Percentiles rank a stretch among this genome's conserved stretches.
These are phyloP conservation scores for Oligia fasciuncula DNA, from an alignment of 2,888 invertebrate species.

Conservation along the genomic window DNA sequence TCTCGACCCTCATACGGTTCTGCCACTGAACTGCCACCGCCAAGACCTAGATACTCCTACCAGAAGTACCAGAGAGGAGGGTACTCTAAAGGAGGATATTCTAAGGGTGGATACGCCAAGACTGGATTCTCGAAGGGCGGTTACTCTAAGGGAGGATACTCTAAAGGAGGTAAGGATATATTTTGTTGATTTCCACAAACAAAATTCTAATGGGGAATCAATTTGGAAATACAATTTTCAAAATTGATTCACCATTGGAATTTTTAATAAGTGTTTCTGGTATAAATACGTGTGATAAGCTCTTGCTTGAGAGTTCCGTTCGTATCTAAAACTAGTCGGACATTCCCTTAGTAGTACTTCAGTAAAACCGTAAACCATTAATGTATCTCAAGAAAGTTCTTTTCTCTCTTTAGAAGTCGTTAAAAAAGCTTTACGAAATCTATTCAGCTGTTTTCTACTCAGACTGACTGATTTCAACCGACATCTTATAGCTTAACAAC, in stretches of 20 bases:
- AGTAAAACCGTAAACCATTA: neutral
- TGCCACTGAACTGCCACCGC: slow-evolving; percentile 89
- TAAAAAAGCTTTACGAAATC: neutral
- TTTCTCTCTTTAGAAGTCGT: too few species aligned
- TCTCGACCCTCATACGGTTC: slow-evolving; percentile 88
- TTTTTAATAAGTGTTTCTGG: neutral
- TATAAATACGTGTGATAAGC: neutral
- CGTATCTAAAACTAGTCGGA: neutral
- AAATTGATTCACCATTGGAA: neutral
- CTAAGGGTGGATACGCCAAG: slow-evolving; percentile 78
- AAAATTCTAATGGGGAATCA: too few species aligned
- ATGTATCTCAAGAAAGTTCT: neutral
- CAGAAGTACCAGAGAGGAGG: slow-evolving; percentile 66
- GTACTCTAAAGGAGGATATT: slow-evolving; percentile 76
- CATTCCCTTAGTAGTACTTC: neutral
- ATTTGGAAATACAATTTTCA: neutral
- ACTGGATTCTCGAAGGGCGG: slow-evolving; percentile 73
- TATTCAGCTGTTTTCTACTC: neutral
- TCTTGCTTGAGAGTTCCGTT: neutral
- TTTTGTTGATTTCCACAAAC: neutral
- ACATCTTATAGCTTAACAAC: neutral
- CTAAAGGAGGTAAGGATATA: slow-evolving; percentile 69
- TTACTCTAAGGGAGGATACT: slow-evolving; percentile 76
- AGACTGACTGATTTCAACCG: neutral
- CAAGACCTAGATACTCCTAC: slow-evolving; percentile 82